A percentile compares a stretch with the other conserved stretches of the same genome.
Conservation (phyloP, 2,113 vertebrate species). For the Gymnobelideus leadbeateri region DNA sequence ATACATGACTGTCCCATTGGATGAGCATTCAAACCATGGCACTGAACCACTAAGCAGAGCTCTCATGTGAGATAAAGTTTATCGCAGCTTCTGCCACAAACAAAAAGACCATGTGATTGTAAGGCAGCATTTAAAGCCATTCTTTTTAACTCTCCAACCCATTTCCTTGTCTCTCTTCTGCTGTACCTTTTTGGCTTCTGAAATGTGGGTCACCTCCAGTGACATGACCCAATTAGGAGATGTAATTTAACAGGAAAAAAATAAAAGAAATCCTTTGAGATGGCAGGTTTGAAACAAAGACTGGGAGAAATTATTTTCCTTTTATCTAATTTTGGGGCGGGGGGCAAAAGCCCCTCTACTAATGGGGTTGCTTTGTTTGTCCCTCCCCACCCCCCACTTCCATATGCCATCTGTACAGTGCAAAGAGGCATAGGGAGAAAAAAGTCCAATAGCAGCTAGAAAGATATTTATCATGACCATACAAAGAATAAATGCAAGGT, state of each 20-base stretch:
- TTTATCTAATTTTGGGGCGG: conserved; percentile 43
- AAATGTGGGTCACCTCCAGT: conserved; percentile 80
- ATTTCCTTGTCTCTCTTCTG: conserved; percentile 53
- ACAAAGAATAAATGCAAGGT: conserved; percentile 63
- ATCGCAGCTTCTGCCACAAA: conserved; percentile 38
- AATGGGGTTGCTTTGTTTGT: conserved; percentile 36
- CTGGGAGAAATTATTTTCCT: conserved; percentile 57
- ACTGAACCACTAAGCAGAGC: background rate
- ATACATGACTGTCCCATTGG: background rate
- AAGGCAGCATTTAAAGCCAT: conserved; percentile 39
- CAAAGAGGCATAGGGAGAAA: conserved; percentile 67
- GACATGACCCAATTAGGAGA: conserved; percentile 80
- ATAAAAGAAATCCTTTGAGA: conserved; percentile 76
- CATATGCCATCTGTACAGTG: conserved; percentile 64
- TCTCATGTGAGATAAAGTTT: conserved; percentile 48
- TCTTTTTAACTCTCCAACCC: conserved; percentile 52
- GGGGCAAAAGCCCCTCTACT: conserved; percentile 49
- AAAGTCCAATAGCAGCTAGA: conserved; percentile 62
- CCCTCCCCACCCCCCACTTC: conserved; percentile 52
- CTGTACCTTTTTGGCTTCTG: conserved; percentile 72
- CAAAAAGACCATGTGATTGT: conserved; percentile 4
- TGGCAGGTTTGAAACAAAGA: conserved; percentile 71
- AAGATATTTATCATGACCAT: conserved; percentile 70
- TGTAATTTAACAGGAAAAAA: conserved; percentile 77
- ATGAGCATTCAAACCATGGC: conserved; percentile 1